Evolutionary conservation across 2,797 vertebrate genomes (phyloP).

Genomic region (Sebastes hubbsi): DNA sequence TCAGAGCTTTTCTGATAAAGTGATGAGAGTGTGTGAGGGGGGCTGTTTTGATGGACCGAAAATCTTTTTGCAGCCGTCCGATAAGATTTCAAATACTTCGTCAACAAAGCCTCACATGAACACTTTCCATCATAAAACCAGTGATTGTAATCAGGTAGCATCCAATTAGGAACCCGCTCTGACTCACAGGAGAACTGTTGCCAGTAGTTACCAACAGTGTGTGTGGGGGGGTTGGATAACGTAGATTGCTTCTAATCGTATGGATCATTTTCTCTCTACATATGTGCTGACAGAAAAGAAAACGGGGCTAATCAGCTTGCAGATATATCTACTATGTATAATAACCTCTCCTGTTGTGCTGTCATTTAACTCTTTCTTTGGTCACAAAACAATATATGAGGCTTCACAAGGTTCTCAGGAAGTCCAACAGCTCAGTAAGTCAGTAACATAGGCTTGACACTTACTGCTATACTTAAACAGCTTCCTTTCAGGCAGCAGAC

Average conservation of each 20-base stretch:
- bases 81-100: slow-evolving; percentile 49
- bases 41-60: slow-evolving; percentile 32
- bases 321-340: neutral
- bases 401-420: slow-evolving; percentile 18
- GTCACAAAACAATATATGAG: neutral
- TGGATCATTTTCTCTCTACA: slow-evolving; percentile 20
- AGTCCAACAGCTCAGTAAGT: slow-evolving; percentile 18
- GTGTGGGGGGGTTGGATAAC: neutral
- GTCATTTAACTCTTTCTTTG: slow-evolving; percentile 15
- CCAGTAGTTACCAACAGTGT: neutral
- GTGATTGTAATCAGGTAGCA: slow-evolving; percentile 51
- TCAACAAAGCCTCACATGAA: slow-evolving; percentile 45
- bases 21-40: slow-evolving; percentile 26
- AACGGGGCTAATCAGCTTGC: slow-evolving; percentile 2
- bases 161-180: slow-evolving; percentile 49
- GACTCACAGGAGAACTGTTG: slow-evolving; percentile 34
- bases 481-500: slow-evolving; percentile 35
- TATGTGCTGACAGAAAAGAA: slow-evolving; percentile 37
- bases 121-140: slow-evolving; percentile 18
- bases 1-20: slow-evolving; percentile 53
- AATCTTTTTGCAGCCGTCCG: slow-evolving; percentile 18
- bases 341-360: slow-evolving; percentile 7
- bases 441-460: slow-evolving; percentile 21
- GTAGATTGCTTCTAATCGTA: slow-evolving; percentile 9
- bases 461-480: slow-evolving; percentile 10